Percentiles rank a stretch among this genome's conserved stretches.
Evolutionary conservation across 2,113 vertebrate species (phyloP).

Genomic region (Tiliqua scincoides): DNA sequence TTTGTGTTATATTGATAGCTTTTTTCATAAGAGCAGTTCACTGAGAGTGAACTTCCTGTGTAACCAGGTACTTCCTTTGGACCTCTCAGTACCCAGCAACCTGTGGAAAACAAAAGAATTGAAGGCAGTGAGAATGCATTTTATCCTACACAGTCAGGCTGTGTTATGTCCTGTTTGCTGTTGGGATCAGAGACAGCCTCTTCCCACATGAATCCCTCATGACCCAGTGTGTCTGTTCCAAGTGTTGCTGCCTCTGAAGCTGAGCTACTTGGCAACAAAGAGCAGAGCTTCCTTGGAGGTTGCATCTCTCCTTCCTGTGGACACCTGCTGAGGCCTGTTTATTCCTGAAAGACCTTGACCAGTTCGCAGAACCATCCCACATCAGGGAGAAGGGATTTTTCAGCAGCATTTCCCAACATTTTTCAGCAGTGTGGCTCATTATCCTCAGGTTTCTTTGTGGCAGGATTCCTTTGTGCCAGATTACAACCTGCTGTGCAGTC

Average conservation of each 20-base stretch:
- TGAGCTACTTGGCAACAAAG: background rate
- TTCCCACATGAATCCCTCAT: background rate
- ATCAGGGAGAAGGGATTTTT: too few relatives aligned
- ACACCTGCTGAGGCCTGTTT: background rate
- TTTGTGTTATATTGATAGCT: conserved; percentile 30
- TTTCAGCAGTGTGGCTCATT: too few relatives aligned
- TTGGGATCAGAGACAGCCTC: background rate
- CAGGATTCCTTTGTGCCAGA: too few relatives aligned
- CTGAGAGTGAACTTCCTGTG: background rate
- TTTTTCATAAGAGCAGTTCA: conserved; percentile 42
- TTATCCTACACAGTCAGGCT: too few relatives aligned
- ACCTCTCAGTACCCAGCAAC: background rate
- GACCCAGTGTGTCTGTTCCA: too few relatives aligned
- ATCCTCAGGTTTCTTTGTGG: too few relatives aligned
- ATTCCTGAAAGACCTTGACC: too few relatives aligned
- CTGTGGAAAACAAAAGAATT: conserved; percentile 21
- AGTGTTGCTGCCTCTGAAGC: background rate
- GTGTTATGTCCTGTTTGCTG: background rate
- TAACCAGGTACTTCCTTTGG: accelerated
- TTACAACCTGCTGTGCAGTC: too few relatives aligned
- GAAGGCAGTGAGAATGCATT: background rate
- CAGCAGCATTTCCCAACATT: too few relatives aligned
- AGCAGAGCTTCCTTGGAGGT: background rate
- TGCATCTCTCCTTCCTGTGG: background rate
- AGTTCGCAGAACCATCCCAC: too few relatives aligned